Evolutionary conservation across 2,888 invertebrate genomes (phyloP), one percentile per base, ranked within the genome.

Genomic region (Laspeyria flexula): DNA sequence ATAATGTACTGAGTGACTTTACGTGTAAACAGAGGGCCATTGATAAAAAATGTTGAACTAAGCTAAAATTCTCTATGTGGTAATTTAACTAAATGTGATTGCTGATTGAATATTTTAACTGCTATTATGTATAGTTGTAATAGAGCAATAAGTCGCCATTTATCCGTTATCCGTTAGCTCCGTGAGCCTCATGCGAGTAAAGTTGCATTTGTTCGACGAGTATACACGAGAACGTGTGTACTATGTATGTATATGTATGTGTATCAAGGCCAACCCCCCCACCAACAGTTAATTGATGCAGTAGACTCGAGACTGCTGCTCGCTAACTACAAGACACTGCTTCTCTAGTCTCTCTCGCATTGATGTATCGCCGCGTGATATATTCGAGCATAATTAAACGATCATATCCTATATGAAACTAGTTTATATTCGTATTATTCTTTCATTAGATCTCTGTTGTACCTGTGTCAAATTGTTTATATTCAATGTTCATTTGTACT

Each of bases 21-120:
- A 90, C 88, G 89, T 88, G 92, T 90, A 91, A 91, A 90, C 91
- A 87, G 90, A 88, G 91, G 92, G 91, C 92, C 92, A 92, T 92
- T 90, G 90, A 88, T 86, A 81, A 89, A 50, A 88, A 86, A 87
- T 83, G 90, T 91, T 89, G 89, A 89, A 88, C 83, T 91, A 90
- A 91, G 90, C 89, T 88, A 90, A 90, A n/a, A 88, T 85, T 90
- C 86, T 91, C 88, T 90, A 91, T 90, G 84, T 89, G 86, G 89
- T 91, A 90, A 89, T 86, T 85, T 88, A 85, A 86, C 83, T 90
- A 85, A 89, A 87, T 90, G 91, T 91, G 91, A 91, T 90, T 80
- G 89, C 88, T 89, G 90, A 87, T n/a, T n/a, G 79, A 83, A 90
- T 90, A 91, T 90, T 88, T 90, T 86, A 90, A 83, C 90, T 83